A percentile compares a stretch with the other conserved stretches of the same genome.
Evolutionary conservation across 2,113 vertebrate species (phyloP).

Genomic region (Tricholaema leucomelas): DNA sequence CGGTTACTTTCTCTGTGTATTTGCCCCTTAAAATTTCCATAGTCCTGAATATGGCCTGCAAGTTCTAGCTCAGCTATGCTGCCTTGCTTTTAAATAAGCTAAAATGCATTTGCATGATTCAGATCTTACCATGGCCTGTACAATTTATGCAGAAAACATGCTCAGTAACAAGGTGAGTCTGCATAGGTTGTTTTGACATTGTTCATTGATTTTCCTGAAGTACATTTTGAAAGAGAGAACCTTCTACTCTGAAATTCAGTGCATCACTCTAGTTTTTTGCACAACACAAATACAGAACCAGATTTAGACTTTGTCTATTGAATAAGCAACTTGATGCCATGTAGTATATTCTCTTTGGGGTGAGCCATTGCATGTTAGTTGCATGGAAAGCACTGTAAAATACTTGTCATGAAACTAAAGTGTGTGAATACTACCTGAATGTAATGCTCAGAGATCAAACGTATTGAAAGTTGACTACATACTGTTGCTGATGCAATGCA

Average conservation of each 20-base stretch:
- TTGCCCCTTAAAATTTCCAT: background rate
- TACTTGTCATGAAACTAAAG: background rate
- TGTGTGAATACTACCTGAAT: background rate
- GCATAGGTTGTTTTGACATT: background rate
- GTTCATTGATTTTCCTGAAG: background rate
- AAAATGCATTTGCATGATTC: background rate
- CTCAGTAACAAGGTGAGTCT: background rate
- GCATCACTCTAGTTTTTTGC: rapidly evolving
- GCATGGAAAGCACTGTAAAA: background rate
- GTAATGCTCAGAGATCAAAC: background rate
- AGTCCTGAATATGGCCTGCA: background rate
- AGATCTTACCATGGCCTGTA: background rate
- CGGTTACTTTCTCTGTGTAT: background rate
- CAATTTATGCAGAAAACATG: background rate
- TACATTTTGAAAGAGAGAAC: background rate
- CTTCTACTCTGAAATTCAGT: background rate
- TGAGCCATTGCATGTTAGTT: background rate
- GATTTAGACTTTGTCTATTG: background rate
- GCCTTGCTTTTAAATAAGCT: background rate
- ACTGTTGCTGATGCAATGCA: background rate
- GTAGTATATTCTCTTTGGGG: background rate
- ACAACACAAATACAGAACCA: background rate
- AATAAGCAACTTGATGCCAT: background rate
- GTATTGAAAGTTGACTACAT: background rate
- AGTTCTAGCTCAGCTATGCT: background rate